These are phyloP conservation scores for Tamandua tetradactyla DNA, from an alignment of 2,797 vertebrate species.

Conservation along the genomic window DNA sequence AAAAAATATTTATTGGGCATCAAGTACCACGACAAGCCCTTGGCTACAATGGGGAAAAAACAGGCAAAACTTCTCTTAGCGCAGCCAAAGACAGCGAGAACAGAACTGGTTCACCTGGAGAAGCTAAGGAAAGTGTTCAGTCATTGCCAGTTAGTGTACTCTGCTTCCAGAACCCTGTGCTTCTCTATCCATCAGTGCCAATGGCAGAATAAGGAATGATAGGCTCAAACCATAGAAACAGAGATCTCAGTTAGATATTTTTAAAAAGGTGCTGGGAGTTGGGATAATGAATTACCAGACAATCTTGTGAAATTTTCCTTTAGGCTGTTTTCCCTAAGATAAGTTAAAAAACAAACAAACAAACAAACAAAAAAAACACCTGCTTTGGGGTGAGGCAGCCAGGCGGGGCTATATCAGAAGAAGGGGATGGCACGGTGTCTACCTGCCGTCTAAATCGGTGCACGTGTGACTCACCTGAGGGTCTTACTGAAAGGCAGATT, in stretches of 20 bases:
- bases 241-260: neutral
- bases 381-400: neutral
- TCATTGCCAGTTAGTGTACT: accelerated
- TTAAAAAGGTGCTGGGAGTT: neutral
- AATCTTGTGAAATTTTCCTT: slow-evolving; percentile 1
- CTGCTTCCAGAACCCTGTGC: neutral
- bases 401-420: neutral
- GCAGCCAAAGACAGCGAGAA: neutral
- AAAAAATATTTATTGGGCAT: neutral
- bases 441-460: neutral
- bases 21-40: neutral
- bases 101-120: neutral
- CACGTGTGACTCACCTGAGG: accelerated
- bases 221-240: neutral
- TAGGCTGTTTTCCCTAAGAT: neutral
- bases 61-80: no score
- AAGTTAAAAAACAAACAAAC: neutral
- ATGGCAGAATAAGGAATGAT: neutral
- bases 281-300: neutral
- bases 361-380: neutral
- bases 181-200: neutral
- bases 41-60: accelerated
- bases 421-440: accelerated
- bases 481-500: neutral
- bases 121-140: accelerated